Evolutionary conservation across 2,888 invertebrate genomes (phyloP).

Genomic region (Eremobia ochroleuca): DNA sequence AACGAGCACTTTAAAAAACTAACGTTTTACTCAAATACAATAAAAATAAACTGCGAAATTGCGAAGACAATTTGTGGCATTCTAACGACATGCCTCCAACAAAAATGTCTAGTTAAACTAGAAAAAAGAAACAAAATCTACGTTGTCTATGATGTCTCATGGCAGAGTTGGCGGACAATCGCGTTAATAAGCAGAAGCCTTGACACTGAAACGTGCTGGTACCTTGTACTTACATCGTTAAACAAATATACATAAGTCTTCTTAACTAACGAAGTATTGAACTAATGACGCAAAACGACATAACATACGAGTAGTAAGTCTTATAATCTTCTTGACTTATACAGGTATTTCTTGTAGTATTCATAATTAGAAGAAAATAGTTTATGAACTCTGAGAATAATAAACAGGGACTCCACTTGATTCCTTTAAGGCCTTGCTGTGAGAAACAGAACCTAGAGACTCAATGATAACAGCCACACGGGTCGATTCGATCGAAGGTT

Average conservation of each 20-base stretch:
- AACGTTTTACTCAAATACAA: background rate
- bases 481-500: too few relatives aligned
- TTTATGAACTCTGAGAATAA: background rate
- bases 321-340: constrained; percentile 9
- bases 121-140: constrained; percentile 3
- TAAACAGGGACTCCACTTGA: background rate
- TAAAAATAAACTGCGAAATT: background rate
- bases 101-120: background rate
- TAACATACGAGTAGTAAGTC: constrained; percentile 14
- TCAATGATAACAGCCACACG: background rate
- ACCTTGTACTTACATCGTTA: constrained; percentile 37
- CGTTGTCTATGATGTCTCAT: constrained; percentile 22
- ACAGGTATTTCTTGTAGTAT: background rate
- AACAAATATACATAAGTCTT: constrained; percentile 33
- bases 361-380: background rate
- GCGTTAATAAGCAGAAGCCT: constrained; percentile 48
- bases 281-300: constrained; percentile 11
- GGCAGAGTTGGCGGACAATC: constrained; percentile 25
- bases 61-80: background rate
- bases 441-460: too few relatives aligned
- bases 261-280: constrained; percentile 45
- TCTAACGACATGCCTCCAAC: constrained; percentile 7
- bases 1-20: constrained; percentile 6
- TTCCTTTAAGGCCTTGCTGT: background rate
- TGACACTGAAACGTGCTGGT: constrained; percentile 60